Evolutionary conservation across 92 coral and sea anemone species (phyloP).

Genomic region (Heliopora coerulea): DNA sequence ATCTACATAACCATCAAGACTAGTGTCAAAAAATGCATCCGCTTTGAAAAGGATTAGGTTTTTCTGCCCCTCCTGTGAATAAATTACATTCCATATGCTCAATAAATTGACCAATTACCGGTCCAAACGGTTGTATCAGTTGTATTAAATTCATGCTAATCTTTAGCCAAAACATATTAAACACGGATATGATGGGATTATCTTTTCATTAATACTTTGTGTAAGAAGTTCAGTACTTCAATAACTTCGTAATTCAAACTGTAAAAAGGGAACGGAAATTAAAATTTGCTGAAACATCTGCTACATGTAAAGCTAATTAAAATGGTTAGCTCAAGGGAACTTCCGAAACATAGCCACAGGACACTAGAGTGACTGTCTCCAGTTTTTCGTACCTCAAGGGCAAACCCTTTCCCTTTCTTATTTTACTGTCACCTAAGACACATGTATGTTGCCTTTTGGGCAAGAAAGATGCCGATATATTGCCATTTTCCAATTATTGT

Average conservation of each 20-base stretch:
- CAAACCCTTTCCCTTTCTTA: no score
- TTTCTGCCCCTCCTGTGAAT: slow-evolving; percentile 14
- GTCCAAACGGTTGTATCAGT: slow-evolving; percentile 37
- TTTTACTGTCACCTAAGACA: no score
- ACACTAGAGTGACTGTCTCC: no score
- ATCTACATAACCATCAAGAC: no score
- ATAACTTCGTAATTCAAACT: slow-evolving; percentile 37
- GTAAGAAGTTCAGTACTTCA: slow-evolving; percentile 38
- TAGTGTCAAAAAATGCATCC: background rate
- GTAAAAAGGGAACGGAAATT: slow-evolving; percentile 32
- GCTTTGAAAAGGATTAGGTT: background rate
- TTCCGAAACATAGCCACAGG: no score
- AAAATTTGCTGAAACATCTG: slow-evolving; percentile 35
- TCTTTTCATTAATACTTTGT: slow-evolving; percentile 29
- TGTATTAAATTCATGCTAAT: slow-evolving; percentile 30
- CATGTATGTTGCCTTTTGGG: no score
- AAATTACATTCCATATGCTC: slow-evolving; percentile 32
- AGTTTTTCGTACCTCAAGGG: no score
- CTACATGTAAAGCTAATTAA: slow-evolving; percentile 14
- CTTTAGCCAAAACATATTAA: slow-evolving; percentile 37
- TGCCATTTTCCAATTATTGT: no score
- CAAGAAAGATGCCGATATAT: no score
- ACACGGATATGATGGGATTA: slow-evolving; percentile 32
- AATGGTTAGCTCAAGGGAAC: slow-evolving; percentile 8
- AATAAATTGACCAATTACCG: slow-evolving; percentile 11